phyloP scores from a whole-genome alignment of 2,113 vertebrate genomes.

The Vulpes lagopus region DNA sequence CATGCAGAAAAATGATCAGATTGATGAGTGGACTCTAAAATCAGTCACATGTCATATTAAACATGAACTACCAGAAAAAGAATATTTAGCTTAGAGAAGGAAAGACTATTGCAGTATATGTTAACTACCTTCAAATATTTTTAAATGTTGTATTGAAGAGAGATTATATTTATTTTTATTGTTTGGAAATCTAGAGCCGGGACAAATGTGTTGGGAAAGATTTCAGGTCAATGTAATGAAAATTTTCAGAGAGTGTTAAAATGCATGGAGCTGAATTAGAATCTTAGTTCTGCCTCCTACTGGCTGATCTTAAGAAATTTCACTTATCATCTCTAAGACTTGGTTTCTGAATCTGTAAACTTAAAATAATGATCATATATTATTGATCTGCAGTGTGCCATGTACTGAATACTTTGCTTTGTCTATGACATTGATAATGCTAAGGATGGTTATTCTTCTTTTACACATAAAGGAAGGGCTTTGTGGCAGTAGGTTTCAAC shows the following conservation, averaged over 20 bases:
- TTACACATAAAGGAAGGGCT: background rate
- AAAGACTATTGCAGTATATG: background rate
- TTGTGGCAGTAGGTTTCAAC: background rate
- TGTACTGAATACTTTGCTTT: background rate
- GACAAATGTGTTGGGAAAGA: background rate
- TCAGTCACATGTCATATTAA: slow-evolving; percentile 4
- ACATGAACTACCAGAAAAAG: slow-evolving; percentile 16
- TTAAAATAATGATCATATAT: background rate
- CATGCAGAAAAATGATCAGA: slow-evolving; percentile 44
- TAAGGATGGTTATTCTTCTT: background rate
- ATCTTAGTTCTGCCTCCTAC: background rate
- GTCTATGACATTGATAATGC: background rate
- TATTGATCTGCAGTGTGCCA: background rate
- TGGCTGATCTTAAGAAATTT: background rate
- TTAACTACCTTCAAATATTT: slow-evolving; percentile 14
- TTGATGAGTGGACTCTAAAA: slow-evolving; percentile 40
- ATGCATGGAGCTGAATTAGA: background rate
- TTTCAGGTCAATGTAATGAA: slow-evolving; percentile 1
- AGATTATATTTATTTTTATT: background rate
- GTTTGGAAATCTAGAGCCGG: background rate
- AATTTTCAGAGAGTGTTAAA: background rate
- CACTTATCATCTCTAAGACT: background rate
- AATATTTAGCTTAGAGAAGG: background rate
- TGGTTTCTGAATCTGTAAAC: slow-evolving; percentile 31
- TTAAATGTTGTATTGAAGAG: background rate